These are phyloP conservation scores for Drosophila pallidifrons DNA, from an alignment of 1,140 invertebrate species.

Conservation along the genomic window DNA sequence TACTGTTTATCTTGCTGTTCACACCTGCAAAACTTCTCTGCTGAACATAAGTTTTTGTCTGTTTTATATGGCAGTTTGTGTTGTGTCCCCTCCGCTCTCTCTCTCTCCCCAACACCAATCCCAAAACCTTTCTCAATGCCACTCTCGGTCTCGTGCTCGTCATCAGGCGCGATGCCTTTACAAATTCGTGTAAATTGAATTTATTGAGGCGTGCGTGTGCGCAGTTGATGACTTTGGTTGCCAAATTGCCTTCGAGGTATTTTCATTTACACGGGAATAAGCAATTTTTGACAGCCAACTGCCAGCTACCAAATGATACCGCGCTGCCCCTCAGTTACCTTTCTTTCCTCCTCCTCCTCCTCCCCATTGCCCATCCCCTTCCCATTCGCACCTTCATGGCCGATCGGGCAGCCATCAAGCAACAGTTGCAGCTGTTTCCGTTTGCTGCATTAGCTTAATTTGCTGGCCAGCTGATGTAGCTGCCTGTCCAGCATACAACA, in stretches of 20 bases:
- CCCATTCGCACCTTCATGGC: not conserved
- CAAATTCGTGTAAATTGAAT: conserved; percentile 84
- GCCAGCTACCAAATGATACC: conserved; percentile 19
- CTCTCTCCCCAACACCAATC: no score
- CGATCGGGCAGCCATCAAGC: conserved; percentile 35
- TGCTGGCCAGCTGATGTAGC: conserved; percentile 64
- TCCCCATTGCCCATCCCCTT: not conserved
- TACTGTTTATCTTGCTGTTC: conserved; percentile 78
- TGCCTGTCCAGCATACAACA: not conserved
- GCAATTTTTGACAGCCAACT: conserved; percentile 50
- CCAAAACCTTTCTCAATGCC: no score
- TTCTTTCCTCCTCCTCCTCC: not conserved
- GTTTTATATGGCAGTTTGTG: conserved; percentile 46
- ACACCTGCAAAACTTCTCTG: conserved; percentile 75
- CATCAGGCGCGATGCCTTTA: conserved; percentile 59
- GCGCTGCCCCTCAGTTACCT: not conserved
- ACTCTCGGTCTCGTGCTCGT: not conserved
- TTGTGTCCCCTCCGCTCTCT: not conserved
- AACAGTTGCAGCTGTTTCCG: conserved; percentile 66
- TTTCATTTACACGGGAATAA: conserved; percentile 50
- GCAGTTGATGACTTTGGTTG: conserved; percentile 76
- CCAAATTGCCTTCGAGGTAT: conserved; percentile 72
- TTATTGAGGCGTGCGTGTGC: conserved; percentile 80
- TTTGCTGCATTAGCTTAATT: conserved; percentile 68
- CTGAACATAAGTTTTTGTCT: conserved; percentile 59